phyloP scores from a whole-genome alignment of 2,113 vertebrate species.

The Drymodes brunneopygia region DNA sequence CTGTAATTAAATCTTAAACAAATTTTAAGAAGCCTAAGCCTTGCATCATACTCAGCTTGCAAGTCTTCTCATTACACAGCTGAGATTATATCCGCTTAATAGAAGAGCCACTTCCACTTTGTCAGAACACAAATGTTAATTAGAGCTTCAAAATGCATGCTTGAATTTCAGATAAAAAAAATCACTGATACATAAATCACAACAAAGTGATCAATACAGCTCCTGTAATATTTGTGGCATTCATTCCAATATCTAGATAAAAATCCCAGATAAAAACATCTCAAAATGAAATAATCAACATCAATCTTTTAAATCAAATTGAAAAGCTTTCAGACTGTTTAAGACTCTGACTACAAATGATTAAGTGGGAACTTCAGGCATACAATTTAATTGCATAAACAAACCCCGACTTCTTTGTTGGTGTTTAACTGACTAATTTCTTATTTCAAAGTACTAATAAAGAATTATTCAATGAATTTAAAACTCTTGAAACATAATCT shows the following conservation, averaged over 20 bases:
- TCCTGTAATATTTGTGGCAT: conserved; percentile 36
- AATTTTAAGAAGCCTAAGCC: not conserved
- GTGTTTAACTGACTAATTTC: conserved; percentile 24
- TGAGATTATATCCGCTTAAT: conserved; percentile 48
- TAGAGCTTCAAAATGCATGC: conserved; percentile 51
- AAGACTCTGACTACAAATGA: conserved; percentile 50
- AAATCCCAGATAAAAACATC: conserved; percentile 42
- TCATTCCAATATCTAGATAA: conserved; percentile 25
- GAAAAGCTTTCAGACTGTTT: conserved; percentile 66
- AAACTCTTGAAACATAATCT: not conserved
- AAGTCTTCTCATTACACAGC: not conserved
- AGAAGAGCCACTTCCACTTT: conserved; percentile 56
- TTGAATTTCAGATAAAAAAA: conserved; percentile 38
- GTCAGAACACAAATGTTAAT: conserved; percentile 60
- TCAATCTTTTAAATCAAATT: conserved; percentile 60
- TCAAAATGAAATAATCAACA: conserved; percentile 59
- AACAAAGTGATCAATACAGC: conserved; percentile 58
- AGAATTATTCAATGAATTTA: not conserved
- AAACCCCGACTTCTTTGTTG: not conserved
- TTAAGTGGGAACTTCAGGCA: conserved; percentile 48
- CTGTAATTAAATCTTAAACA: not conserved
- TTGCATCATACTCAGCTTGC: not conserved
- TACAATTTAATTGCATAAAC: conserved; percentile 42
- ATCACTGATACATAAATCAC: conserved; percentile 44
- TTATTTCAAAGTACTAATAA: conserved; percentile 52